Conservation (phyloP, 2,113 vertebrate genomes). For the Rhizomys pruinosus region DNA sequence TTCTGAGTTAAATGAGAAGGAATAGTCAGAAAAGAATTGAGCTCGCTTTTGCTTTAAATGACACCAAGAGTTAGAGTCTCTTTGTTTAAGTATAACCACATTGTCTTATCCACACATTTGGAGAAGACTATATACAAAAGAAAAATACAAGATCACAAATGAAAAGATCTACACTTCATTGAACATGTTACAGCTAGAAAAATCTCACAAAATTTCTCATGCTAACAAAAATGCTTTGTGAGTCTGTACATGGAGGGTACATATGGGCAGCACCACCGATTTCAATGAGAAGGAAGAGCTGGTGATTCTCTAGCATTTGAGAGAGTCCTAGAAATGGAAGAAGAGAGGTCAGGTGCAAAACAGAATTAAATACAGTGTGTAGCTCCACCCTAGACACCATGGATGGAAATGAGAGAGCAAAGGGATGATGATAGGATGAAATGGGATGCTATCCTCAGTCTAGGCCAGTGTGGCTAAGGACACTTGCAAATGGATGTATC, state of each 20-base stretch:
- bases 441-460: background rate
- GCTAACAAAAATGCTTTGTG: background rate
- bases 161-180: background rate
- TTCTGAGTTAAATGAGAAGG: too few species aligned
- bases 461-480: background rate
- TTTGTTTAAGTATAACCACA: too few species aligned
- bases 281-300: too few species aligned
- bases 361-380: background rate
- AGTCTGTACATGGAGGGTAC: background rate
- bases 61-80: too few species aligned
- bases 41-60: too few species aligned
- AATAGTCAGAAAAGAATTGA: too few species aligned
- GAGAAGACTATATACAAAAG: too few species aligned
- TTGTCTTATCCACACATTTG: too few species aligned
- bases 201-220: background rate
- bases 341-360: background rate
- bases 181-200: conserved; percentile 12
- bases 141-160: background rate
- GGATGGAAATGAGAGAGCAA: background rate
- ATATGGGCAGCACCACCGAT: too few species aligned
- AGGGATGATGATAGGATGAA: background rate
- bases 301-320: too few species aligned
- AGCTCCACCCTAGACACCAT: background rate
- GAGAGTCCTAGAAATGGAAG: background rate
- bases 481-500: background rate